Evolutionary conservation across 1,140 invertebrate genomes (phyloP).

Genomic region (Cheumatopsyche charites): DNA sequence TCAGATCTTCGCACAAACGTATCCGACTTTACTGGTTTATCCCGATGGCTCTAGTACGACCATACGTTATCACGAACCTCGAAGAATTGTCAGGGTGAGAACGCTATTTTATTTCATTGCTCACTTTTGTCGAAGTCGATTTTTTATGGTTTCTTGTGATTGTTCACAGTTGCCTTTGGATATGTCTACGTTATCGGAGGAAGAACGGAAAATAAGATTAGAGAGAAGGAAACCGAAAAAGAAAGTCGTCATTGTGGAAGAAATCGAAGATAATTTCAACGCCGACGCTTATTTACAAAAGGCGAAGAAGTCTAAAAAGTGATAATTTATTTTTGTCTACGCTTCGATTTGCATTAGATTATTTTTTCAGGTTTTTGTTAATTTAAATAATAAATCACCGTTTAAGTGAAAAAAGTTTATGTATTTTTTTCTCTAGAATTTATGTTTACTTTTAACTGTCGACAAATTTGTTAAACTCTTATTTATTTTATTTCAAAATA

Average conservation of each 20-base stretch:
- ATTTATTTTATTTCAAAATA: no score
- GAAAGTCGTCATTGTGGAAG: conserved; percentile 75
- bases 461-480: no score
- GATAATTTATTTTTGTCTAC: no score
- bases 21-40: conserved; percentile 77
- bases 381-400: no score
- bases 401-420: no score
- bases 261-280: conserved; percentile 80
- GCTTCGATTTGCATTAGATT: no score
- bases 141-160: no score
- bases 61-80: conserved; percentile 81
- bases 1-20: conserved; percentile 56
- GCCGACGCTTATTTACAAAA: conserved; percentile 77
- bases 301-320: conserved; percentile 63
- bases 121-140: no score
- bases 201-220: conserved; percentile 69
- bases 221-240: conserved; percentile 75
- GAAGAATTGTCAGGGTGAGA: conserved; percentile 79
- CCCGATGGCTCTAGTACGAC: conserved; percentile 85
- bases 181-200: conserved; percentile 70
- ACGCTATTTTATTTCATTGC: background rate
- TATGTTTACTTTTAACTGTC: no score
- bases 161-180: conserved; percentile 86
- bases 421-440: no score
- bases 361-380: no score